Percentiles rank a stretch among this genome's conserved stretches.
Conservation (phyloP, 2,888 invertebrate genomes). For the Cactoblastis cactorum region DNA sequence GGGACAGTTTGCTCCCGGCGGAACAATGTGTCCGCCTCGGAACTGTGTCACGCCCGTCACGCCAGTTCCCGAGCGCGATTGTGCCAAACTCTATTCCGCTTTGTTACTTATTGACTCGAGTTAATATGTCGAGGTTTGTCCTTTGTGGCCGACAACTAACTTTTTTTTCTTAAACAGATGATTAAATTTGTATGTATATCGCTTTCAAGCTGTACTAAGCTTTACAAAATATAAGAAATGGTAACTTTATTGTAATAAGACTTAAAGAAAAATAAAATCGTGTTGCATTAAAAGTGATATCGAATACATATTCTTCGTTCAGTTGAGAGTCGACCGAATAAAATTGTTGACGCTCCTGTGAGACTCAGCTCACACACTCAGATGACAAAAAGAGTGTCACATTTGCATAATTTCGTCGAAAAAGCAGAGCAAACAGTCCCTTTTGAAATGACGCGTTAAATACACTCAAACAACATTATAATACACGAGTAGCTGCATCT, state of each 20-base stretch:
- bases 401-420: constrained; percentile 61
- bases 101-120: constrained; percentile 50
- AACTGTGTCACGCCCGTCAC: constrained; percentile 39
- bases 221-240: background rate
- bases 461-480: constrained; percentile 65
- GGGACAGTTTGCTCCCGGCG: constrained; percentile 27
- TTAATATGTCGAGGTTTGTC: constrained; percentile 14
- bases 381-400: constrained; percentile 32
- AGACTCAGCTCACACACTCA: background rate
- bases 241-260: background rate
- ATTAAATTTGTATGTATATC: background rate
- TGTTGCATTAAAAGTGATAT: too few species aligned
- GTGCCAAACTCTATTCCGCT: constrained; percentile 38
- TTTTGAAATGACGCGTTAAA: constrained; percentile 69
- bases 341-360: background rate
- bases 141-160: background rate
- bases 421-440: constrained; percentile 61
- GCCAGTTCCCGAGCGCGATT: constrained; percentile 29
- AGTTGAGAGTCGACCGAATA: too few species aligned
- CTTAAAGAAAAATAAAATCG: background rate
- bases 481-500: constrained; percentile 49
- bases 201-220: background rate
- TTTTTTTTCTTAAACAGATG: background rate
- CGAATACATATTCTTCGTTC: too few species aligned
- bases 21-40: constrained; percentile 34